Percentiles rank a stretch among this genome's conserved stretches.
Evolutionary conservation across 1,140 invertebrate species (phyloP).

Genomic region (Tetragonula clypearis): DNA sequence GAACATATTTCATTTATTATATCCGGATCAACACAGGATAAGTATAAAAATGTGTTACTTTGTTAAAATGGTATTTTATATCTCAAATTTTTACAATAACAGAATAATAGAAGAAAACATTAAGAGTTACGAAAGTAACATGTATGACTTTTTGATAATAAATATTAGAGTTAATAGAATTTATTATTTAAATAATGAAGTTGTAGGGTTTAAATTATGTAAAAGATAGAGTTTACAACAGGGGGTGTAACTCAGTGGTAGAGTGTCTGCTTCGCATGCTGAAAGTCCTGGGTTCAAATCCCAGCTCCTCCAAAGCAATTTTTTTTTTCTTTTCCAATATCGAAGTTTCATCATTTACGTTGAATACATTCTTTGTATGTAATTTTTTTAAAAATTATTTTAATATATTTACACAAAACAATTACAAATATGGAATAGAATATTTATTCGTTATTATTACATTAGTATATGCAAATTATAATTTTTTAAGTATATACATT

Average conservation of each 20-base stretch:
- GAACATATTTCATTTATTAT: not conserved
- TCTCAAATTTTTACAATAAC: not conserved
- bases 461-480: not conserved
- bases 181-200: not conserved
- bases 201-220: not conserved
- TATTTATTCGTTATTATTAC: not conserved
- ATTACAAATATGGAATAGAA: not conserved
- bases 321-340: constrained; percentile 37
- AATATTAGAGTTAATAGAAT: not conserved
- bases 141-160: not conserved
- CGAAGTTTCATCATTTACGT: not conserved
- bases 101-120: too few species aligned
- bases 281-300: constrained; percentile 85
- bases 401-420: not conserved
- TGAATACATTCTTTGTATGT: not conserved
- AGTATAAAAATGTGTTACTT: not conserved
- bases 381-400: not conserved
- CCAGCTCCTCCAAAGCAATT: constrained; percentile 81
- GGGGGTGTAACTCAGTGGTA: constrained; percentile 85
- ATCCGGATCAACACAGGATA: not conserved
- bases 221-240: not conserved
- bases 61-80: not conserved
- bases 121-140: not conserved
- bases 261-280: constrained; percentile 85
- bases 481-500: not conserved